Evolutionary conservation across 1,140 invertebrate genomes (phyloP), one percentile per base, ranked within the genome.

Genomic region (Holotrichia oblita): DNA sequence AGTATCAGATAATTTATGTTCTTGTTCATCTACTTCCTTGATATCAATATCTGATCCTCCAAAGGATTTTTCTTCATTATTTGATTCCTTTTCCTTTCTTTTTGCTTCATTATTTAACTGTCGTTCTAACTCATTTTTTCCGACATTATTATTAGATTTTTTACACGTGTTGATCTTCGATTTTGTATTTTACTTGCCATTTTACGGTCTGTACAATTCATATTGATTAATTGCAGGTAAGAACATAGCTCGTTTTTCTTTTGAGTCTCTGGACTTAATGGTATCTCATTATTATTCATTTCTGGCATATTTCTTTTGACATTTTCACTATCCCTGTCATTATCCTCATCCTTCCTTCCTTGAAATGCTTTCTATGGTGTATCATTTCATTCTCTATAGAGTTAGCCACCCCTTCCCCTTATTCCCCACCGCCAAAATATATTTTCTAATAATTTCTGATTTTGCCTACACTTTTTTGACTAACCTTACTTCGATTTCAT

Each of bases 241-340:
- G 77, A 80, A 73, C 84, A 86, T 17, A 86, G 79, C 77, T 86
- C 85, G 27, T 85, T 83, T 20, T 81, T 81, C 69, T 86, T 86
- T n/a, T 82, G 82, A 24, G 78, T 83, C 75, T 86, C 85, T 0
- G 84, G 83, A 79, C 83, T 84, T 14, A 77, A 48, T 6, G 81
- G 80, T 48, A 74, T 59, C 42, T 78, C 76, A 10, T 24, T 69
- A 34, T 48, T 48, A 6, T 76, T 74, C 14, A 41, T 17, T 34
- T 40, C 40, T 7, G 73, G 0, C 12, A 64, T 75, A 14, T 73
- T 12, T 79, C 69, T 72, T 27, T n/a, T 77, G 77, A 41, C 40
- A 42, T 40, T 22, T 55, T 17, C 55, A 22, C 40, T 73, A 40
- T 3, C 10, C 8, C 3, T 9, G 69, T 59, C 61, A 34, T 20